Percentiles rank a stretch among this genome's conserved stretches.
Conservation (phyloP, 2,113 vertebrate genomes). For the Lanius collurio region DNA sequence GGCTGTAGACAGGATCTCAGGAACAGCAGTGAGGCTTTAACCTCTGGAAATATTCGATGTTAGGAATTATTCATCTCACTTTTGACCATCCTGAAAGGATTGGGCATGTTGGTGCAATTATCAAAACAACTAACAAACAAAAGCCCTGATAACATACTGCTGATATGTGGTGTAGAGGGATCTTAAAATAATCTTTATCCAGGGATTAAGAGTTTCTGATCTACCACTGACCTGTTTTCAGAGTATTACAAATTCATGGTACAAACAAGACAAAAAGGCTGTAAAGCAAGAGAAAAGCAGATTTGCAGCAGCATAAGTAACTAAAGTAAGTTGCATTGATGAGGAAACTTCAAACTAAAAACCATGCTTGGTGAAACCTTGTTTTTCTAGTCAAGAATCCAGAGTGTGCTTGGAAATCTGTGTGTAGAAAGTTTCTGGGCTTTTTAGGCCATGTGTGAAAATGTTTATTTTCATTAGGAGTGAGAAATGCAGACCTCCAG, state of each 20-base stretch:
- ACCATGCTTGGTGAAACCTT: not conserved
- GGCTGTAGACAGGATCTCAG: not conserved
- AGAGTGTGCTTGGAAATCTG: not conserved
- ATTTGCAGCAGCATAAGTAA: not conserved
- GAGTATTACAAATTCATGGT: constrained; percentile 37
- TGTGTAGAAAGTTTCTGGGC: not conserved
- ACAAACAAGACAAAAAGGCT: constrained; percentile 15
- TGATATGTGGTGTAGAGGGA: not conserved
- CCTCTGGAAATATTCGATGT: not conserved
- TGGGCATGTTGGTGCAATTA: not conserved
- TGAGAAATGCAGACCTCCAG: not conserved
- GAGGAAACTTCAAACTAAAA: not conserved
- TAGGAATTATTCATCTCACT: not conserved
- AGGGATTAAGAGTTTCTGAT: constrained; percentile 64
- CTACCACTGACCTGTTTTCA: constrained; percentile 66
- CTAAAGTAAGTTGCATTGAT: not conserved
- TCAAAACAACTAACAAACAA: not conserved
- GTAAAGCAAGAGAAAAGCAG: constrained; percentile 11
- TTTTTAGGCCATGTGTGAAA: not conserved
- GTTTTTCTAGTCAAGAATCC: not conserved
- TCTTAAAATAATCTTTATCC: constrained; percentile 72
- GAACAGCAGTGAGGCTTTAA: not conserved
- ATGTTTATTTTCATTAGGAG: not conserved
- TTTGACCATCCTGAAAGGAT: not conserved
- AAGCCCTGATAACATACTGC: not conserved